These are phyloP conservation scores for Eupsittula cactorum DNA, from an alignment of 2,113 vertebrate species.

Conservation along the genomic window DNA sequence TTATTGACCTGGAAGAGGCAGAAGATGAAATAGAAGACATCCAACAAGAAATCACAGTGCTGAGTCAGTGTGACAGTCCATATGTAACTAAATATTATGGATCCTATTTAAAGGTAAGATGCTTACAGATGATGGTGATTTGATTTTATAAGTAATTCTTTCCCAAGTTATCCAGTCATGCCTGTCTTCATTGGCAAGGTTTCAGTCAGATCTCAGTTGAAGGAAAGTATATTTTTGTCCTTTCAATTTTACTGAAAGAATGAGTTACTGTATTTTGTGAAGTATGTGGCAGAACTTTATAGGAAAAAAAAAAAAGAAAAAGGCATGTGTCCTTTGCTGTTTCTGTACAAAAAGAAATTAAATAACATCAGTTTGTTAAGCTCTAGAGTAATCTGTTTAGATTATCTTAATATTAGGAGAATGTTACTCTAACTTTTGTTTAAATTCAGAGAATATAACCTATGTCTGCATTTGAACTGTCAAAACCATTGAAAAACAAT, in stretches of 20 bases:
- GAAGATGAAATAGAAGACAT: conserved; percentile 99
- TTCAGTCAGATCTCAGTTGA: neutral
- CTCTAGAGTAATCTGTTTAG: neutral
- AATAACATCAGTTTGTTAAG: neutral
- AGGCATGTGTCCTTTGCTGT: neutral
- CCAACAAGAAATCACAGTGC: conserved; percentile 98
- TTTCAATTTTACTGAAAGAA: neutral
- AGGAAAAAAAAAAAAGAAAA: neutral
- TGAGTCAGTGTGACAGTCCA: conserved; percentile 98
- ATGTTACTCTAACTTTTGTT: neutral
- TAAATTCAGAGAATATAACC: neutral
- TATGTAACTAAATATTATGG: conserved; percentile 98
- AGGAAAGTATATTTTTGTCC: neutral
- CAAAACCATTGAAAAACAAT: neutral
- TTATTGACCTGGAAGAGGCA: conserved; percentile 97
- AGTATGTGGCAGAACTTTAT: neutral
- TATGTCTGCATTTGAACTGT: neutral
- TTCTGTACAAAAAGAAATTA: neutral
- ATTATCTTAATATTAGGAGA: neutral
- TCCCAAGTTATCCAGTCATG: neutral
- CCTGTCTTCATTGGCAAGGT: neutral
- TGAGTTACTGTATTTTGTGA: neutral
- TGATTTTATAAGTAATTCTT: neutral
- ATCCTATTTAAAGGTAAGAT: conserved; percentile 95
- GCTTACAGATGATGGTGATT: neutral